phyloP scores from a whole-genome alignment of 2,113 vertebrate species.

The Caranx melampygus region DNA sequence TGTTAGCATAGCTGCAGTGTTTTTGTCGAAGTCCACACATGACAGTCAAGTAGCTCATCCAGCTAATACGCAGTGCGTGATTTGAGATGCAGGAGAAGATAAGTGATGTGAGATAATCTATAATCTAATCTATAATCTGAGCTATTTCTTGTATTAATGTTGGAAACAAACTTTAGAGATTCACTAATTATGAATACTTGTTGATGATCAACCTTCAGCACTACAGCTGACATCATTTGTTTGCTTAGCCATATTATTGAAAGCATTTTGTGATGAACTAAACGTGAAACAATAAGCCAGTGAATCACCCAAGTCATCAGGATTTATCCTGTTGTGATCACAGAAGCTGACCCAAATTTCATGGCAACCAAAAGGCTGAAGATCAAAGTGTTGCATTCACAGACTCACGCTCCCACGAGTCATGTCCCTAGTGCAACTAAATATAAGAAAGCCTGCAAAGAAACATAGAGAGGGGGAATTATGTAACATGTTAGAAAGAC shows the following conservation, averaged over 20 bases:
- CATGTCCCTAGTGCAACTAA: background rate
- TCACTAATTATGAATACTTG: background rate
- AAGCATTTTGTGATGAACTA: background rate
- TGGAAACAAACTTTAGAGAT: no score
- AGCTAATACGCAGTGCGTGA: background rate
- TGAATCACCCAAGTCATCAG: background rate
- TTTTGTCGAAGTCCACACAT: background rate
- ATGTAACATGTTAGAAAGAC: constrained; percentile 27
- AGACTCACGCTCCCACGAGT: constrained; percentile 16
- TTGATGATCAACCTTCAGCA: background rate
- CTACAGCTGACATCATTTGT: background rate
- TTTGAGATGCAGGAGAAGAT: background rate
- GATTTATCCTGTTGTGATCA: constrained; percentile 29
- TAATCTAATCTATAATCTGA: no score
- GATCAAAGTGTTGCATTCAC: constrained; percentile 35
- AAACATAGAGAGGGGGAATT: constrained; percentile 1
- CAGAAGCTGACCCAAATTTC: constrained; percentile 29
- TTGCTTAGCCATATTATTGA: background rate
- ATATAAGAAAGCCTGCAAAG: constrained; percentile 27
- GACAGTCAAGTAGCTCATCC: background rate
- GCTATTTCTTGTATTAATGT: no score
- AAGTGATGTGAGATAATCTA: background rate
- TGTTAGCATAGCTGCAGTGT: background rate
- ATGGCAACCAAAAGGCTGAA: constrained; percentile 10
- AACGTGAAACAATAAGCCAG: constrained; percentile 9